phyloP scores from a whole-genome alignment of 2,888 invertebrate genomes.

The Silvanus unidentatus region DNA sequence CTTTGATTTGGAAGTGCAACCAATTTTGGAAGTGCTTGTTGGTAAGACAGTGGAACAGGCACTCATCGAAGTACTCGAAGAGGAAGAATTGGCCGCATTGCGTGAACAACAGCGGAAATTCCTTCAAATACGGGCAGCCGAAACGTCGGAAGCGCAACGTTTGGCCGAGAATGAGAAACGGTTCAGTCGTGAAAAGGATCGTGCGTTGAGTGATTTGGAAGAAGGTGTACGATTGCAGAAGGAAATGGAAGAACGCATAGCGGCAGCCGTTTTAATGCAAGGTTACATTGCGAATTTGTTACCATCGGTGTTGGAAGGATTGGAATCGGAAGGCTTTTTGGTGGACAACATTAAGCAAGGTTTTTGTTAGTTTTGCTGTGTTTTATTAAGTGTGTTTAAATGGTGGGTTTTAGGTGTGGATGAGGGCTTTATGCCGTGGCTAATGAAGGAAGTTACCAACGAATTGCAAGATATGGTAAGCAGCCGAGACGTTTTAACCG shows the following conservation, averaged over 20 bases:
- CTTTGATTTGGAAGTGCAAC: slow-evolving; percentile 86
- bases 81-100: slow-evolving; percentile 81
- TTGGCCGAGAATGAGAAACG: slow-evolving; percentile 74
- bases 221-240: slow-evolving; percentile 57
- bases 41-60: slow-evolving; percentile 88
- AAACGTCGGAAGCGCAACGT: slow-evolving; percentile 66
- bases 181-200: slow-evolving; percentile 64
- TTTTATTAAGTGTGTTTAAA: background rate
- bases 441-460: slow-evolving; percentile 72
- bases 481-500: slow-evolving; percentile 73
- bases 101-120: slow-evolving; percentile 72
- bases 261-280: slow-evolving; percentile 75
- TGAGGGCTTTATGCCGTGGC: slow-evolving; percentile 81
- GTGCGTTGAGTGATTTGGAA: slow-evolving; percentile 65
- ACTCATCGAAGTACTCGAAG: slow-evolving; percentile 83
- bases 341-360: slow-evolving; percentile 57
- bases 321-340: slow-evolving; percentile 69
- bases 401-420: slow-evolving; percentile 57
- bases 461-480: slow-evolving; percentile 77
- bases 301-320: slow-evolving; percentile 74
- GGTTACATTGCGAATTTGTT: slow-evolving; percentile 83
- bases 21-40: slow-evolving; percentile 81
- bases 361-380: slow-evolving; percentile 21
- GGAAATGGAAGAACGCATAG: slow-evolving; percentile 70
- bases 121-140: slow-evolving; percentile 67